Conservation (phyloP, 2,797 vertebrate species). For the Lepus townsendii region DNA sequence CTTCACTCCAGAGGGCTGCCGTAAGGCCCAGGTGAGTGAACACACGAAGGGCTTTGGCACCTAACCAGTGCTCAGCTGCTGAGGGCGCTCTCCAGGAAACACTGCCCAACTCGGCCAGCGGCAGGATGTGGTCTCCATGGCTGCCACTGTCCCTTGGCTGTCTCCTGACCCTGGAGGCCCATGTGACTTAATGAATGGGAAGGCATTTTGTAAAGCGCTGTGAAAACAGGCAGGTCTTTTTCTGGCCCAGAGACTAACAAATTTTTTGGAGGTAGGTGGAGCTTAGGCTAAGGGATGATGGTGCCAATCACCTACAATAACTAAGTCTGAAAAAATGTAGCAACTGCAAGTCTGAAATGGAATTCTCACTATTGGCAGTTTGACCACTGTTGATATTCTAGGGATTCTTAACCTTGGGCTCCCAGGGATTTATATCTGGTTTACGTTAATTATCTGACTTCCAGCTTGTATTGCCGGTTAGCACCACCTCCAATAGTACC, state of each 20-base stretch:
- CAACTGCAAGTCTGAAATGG: background rate
- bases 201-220: background rate
- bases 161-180: background rate
- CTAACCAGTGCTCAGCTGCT: background rate
- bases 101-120: rapidly evolving
- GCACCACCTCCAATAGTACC: background rate
- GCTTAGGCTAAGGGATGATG: background rate
- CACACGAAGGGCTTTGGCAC: rapidly evolving
- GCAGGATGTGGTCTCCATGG: rapidly evolving
- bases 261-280: background rate
- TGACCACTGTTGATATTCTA: background rate
- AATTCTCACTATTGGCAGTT: background rate
- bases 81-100: background rate
- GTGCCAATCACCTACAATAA: background rate
- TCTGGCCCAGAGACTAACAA: background rate
- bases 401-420: background rate
- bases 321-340: background rate
- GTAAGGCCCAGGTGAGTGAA: background rate
- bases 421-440: background rate
- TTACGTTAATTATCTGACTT: background rate
- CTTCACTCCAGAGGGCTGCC: background rate
- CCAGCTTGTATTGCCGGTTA: background rate
- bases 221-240: background rate
- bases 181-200: background rate
- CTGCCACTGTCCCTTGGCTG: background rate